Evolutionary conservation across 2,888 invertebrate genomes (phyloP), one percentile per base, ranked within the genome.

Genomic region (Leucophenga montana): DNA sequence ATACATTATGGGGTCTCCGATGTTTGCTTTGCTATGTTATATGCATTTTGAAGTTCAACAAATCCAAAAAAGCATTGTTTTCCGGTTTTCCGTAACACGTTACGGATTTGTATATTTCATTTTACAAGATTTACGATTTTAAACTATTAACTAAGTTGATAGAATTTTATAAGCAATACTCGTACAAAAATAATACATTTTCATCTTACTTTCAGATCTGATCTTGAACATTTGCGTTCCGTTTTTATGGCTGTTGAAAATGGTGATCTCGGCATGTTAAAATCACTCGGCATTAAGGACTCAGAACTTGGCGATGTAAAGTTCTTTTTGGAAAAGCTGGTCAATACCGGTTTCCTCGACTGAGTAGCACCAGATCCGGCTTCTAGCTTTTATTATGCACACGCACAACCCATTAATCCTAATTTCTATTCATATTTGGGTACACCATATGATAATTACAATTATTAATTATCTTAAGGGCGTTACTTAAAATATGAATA

Each of bases 191-290:
- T n/a, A n/a, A n/a, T n/a, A n/a, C n/a, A n/a, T n/a, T n/a, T n/a
- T n/a, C n/a, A n/a, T n/a, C n/a, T n/a, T n/a, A 4, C 44, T 79
- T 83, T 93, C 94, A 91, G 96, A 77, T 94, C 95, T 6, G 97
- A 97, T 86, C 90, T 97, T 87, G 97, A 97, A 86, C 97, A 97
- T 86, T 91, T 97, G 73, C 94, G 97, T 88, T 96, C 96, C 1
- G 97, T 97, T 39, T 97, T 97, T 90, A 95, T 97, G 94, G 97
- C 97, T 11, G 97, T 97, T 44, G 97, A 97, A 89, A 97, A 97
- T 87, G 97, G 97, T 14, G 97, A 97, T 88, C 91, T 97, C 73
- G 96, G 97, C 72, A 96, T 97, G 95, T 91, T 97, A 72, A 97
- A 97, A 87, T 96, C 96, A 13, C 91, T 97, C 74, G 97, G 97